Evolutionary conservation across 1,140 invertebrate species (phyloP), one percentile per base, ranked within the genome.

Genomic region (Nomia melanderi): DNA sequence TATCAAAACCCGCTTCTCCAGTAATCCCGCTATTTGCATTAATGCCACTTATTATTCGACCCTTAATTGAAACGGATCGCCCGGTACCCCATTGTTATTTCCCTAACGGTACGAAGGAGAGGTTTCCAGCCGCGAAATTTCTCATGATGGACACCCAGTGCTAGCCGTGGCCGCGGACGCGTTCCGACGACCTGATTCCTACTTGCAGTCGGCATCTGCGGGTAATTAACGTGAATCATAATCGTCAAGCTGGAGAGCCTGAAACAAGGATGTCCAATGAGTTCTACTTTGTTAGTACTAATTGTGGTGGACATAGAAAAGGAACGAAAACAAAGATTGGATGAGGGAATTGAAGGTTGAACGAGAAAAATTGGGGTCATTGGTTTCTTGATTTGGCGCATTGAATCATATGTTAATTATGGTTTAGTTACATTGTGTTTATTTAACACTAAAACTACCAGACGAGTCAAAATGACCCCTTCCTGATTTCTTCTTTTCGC

Each of bases 141-240:
- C 80, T 60, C 76, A 83, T 50, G 75, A 23, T 83, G 82, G 82
- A 82, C 82, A 70, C 17, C 3, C 6, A 12, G 17, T 27, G 36
- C 14, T 8, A 25, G 6, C 27, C 14, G n/a, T 20, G 33, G 8
- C 25, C 20, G 25, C 1, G 25, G 50, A 47, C 63, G 64, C 20
- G n/a, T 56, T 60, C 69, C 8, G 27, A 56, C 56, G 50, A 53
- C 70, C 62, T 60, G 56, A 60, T 78, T 78, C 33, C 41, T 62
- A 23, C 39, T 3, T 20, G 47, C 11, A 27, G 0, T 12, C 23
- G 23, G 27, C 25, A 62, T 39, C 57, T 27, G 33, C 57, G 59
- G 47, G 29, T 77, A 62, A 71, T 77, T 70, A 62, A 62, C n/a
- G 36, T 33, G 56, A 54, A 63, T 77, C 25, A 41, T 41, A 39